A percentile compares a stretch with the other conserved stretches of the same genome.
Conservation (phyloP, 2,888 invertebrate species). For the Aproaerema taeniolella region DNA sequence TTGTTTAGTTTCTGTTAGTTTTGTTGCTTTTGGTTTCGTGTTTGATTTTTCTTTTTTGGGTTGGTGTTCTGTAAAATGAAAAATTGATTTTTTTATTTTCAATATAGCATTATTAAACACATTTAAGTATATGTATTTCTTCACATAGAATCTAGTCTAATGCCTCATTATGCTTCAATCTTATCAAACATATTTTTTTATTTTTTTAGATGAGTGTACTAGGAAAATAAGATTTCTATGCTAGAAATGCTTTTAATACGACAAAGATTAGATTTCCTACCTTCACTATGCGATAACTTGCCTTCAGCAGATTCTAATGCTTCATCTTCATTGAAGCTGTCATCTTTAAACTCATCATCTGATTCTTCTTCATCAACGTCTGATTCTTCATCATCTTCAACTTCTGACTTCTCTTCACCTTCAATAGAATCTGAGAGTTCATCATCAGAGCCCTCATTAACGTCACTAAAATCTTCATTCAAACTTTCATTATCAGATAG, state of each 20-base stretch:
- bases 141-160: not conserved
- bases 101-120: too few species aligned
- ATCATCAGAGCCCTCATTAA: conserved; percentile 22
- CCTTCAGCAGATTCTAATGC: conserved; percentile 34
- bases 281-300: conserved; percentile 16
- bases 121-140: too few species aligned
- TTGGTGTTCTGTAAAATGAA: conserved; percentile 35
- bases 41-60: conserved; percentile 25
- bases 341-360: conserved; percentile 4
- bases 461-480: conserved; percentile 22
- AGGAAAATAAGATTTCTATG: too few species aligned
- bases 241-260: too few species aligned
- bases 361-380: conserved; percentile 19
- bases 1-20: conserved; percentile 24
- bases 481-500: conserved; percentile 20
- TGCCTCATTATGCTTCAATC: too few species aligned
- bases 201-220: too few species aligned
- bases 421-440: conserved; percentile 22
- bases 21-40: conserved; percentile 20
- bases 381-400: conserved; percentile 18
- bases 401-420: conserved; percentile 3
- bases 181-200: too few species aligned
- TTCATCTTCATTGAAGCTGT: conserved; percentile 19
- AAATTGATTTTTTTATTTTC: too few species aligned
- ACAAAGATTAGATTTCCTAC: too few species aligned